Evolutionary conservation across 2,888 invertebrate species (phyloP).

Genomic region (Cheilosia impressa): DNA sequence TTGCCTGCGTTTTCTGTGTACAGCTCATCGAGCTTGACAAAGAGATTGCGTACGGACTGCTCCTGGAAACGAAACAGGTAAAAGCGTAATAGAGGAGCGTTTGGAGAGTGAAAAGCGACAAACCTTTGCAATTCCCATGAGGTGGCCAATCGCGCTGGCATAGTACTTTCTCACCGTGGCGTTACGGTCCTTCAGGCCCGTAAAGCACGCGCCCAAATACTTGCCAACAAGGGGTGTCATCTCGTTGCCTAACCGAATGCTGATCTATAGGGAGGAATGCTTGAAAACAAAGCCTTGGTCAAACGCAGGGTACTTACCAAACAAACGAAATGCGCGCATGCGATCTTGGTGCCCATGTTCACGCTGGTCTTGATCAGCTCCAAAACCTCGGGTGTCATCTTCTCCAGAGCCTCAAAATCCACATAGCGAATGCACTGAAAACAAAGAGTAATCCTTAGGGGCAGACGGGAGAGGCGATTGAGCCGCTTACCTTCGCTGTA

Average conservation of each 20-base stretch:
- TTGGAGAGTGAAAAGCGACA: constrained; percentile 44
- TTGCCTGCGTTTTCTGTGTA: constrained; percentile 90
- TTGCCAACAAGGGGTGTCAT: constrained; percentile 86
- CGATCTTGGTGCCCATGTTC: constrained; percentile 93
- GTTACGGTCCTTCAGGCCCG: constrained; percentile 93
- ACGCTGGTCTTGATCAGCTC: constrained; percentile 92
- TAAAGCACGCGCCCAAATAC: constrained; percentile 85
- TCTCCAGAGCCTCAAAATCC: constrained; percentile 90
- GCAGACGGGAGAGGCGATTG: too few relatives aligned
- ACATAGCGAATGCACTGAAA: constrained; percentile 88
- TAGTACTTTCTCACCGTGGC: constrained; percentile 92
- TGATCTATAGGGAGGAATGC: constrained; percentile 78
- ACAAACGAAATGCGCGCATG: constrained; percentile 91
- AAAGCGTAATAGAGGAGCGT: background rate
- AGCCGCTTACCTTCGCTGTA: constrained; percentile 87
- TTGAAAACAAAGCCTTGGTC: constrained; percentile 51
- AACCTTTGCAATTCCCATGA: constrained; percentile 92
- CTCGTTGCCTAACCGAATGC: constrained; percentile 84
- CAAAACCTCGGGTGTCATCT: constrained; percentile 91
- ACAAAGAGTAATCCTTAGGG: background rate
- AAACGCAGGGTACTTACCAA: constrained; percentile 84
- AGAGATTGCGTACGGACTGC: constrained; percentile 86
- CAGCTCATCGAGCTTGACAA: constrained; percentile 85
- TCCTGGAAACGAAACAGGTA: constrained; percentile 78
- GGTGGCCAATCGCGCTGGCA: constrained; percentile 92